A percentile compares a stretch with the other conserved stretches of the same genome.
These are phyloP conservation scores for Ceratina japonica DNA, from an alignment of 1,140 invertebrate species.

Conservation along the genomic window DNA sequence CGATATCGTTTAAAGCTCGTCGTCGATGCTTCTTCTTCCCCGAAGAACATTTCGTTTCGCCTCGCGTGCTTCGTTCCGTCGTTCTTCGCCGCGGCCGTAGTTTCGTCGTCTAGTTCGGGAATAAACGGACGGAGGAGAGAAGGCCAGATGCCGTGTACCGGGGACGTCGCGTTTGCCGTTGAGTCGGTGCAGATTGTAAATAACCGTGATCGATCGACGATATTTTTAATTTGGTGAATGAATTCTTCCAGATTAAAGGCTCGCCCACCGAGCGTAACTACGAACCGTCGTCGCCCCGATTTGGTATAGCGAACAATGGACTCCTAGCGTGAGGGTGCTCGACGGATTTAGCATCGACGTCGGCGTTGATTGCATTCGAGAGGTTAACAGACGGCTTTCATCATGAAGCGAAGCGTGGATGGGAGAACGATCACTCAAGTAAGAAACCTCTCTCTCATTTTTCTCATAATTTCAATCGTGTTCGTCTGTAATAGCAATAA, in stretches of 20 bases:
- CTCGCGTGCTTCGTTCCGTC: neutral
- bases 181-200: neutral
- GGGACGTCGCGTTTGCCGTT: neutral
- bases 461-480: neutral
- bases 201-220: neutral
- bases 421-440: slow-evolving; percentile 62
- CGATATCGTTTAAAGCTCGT: neutral
- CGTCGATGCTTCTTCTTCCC: no score
- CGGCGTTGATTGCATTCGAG: slow-evolving; percentile 30
- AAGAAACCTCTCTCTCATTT: slow-evolving; percentile 13
- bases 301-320: slow-evolving; percentile 38
- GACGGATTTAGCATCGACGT: slow-evolving; percentile 27
- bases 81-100: no score
- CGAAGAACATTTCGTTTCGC: no score
- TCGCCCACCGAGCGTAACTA: slow-evolving; percentile 1
- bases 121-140: neutral
- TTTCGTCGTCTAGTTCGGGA: no score
- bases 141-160: neutral
- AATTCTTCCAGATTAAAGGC: slow-evolving; percentile 26
- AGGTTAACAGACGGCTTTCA: slow-evolving; percentile 33
- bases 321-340: slow-evolving; percentile 48
- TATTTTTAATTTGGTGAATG: neutral
- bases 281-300: neutral
- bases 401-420: slow-evolving; percentile 66
- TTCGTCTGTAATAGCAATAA: no score